phyloP scores from a whole-genome alignment of 2,797 vertebrate species.

The Malacoraja senta region DNA sequence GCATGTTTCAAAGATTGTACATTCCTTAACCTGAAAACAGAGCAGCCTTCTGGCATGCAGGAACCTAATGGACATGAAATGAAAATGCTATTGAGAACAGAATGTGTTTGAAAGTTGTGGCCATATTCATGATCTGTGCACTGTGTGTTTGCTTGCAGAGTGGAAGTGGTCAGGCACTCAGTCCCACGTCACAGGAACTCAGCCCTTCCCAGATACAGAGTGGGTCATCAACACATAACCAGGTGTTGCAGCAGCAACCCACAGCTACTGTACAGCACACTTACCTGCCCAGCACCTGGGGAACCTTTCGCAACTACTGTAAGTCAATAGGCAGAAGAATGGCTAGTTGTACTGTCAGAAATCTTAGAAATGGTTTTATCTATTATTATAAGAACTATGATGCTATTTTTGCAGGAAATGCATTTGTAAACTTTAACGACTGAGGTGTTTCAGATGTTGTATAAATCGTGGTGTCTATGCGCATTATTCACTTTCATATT shows the following conservation, averaged over 20 bases:
- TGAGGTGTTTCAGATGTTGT: too few relatives aligned
- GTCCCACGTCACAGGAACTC: constrained; percentile 81
- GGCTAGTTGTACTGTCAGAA: too few relatives aligned
- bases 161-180: constrained; percentile 69
- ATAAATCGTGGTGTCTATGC: too few relatives aligned
- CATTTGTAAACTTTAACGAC: too few relatives aligned
- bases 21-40: background rate
- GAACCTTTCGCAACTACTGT: constrained; percentile 83
- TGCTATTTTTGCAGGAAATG: too few relatives aligned
- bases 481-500: too few relatives aligned
- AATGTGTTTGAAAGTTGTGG: background rate
- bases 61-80: background rate
- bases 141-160: constrained; percentile 7
- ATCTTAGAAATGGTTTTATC: too few relatives aligned
- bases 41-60: background rate
- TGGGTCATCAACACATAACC: constrained; percentile 63
- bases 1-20: background rate
- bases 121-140: background rate
- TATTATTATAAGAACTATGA: too few relatives aligned
- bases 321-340: constrained; percentile 50
- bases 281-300: constrained; percentile 86
- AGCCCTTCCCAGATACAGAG: constrained; percentile 74
- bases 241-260: constrained; percentile 62
- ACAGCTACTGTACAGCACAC: constrained; percentile 78
- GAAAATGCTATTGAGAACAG: background rate